phyloP scores from a whole-genome alignment of 2,797 vertebrate species.

The Cephalopachus bancanus region DNA sequence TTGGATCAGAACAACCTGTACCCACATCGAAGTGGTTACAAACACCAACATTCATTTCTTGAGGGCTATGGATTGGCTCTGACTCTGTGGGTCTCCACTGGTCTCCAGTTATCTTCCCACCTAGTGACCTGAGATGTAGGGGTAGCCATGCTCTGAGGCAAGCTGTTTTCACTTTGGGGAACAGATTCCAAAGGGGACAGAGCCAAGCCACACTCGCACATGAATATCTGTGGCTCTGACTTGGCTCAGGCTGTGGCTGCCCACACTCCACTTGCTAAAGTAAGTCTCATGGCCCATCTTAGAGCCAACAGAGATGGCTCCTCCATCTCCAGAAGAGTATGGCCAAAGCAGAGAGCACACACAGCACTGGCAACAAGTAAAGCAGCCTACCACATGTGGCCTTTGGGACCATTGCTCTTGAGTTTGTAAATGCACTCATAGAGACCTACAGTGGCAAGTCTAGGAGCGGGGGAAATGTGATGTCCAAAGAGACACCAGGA shows the following conservation, averaged over 20 bases:
- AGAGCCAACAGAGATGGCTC: background rate
- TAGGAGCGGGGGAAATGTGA: background rate
- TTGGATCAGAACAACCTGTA: background rate
- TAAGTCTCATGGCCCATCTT: background rate
- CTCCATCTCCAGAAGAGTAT: background rate
- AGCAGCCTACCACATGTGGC: accelerated
- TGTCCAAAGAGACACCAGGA: background rate
- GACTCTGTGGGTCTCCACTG: background rate
- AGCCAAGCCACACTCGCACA: background rate
- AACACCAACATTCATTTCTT: background rate
- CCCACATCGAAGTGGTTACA: background rate
- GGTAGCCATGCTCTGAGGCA: background rate
- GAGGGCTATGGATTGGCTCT: background rate
- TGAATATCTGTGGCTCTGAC: background rate
- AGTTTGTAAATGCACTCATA: background rate
- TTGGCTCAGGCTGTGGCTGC: background rate
- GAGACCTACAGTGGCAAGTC: background rate
- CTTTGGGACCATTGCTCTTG: background rate
- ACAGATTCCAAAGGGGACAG: background rate
- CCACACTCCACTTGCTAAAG: too few relatives aligned
- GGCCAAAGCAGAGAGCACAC: background rate
- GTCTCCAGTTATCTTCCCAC: background rate
- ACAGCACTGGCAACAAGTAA: background rate
- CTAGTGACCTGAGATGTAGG: background rate
- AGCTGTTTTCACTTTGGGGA: background rate